These are phyloP conservation scores for Callinectes sapidus DNA, from an alignment of 2,888 invertebrate species.

Conservation along the genomic window DNA sequence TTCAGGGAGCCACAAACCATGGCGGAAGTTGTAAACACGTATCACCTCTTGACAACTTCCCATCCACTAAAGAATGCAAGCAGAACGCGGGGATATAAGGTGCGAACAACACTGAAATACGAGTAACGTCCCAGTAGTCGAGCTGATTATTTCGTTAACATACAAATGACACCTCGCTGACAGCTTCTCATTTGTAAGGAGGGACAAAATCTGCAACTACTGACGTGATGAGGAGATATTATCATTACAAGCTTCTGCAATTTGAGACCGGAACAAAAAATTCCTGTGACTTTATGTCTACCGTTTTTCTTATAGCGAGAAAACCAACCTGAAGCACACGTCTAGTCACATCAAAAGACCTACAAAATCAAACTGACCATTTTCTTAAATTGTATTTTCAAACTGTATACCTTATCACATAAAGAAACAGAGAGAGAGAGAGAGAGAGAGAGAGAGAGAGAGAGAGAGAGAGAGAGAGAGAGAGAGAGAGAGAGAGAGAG, in stretches of 20 bases:
- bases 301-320: no score
- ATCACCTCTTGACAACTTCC: not conserved
- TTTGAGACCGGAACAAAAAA: not conserved
- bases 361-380: no score
- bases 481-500: no score
- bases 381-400: no score
- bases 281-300: no score
- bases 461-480: no score
- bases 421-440: no score
- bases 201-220: not conserved
- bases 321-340: no score
- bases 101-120: not conserved
- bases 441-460: no score
- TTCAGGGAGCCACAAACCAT: not conserved
- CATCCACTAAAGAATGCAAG: not conserved
- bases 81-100: not conserved
- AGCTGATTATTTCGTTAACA: not conserved
- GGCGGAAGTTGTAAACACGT: constrained; percentile 16
- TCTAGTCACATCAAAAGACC: no score
- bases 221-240: not conserved
- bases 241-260: not conserved
- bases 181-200: not conserved
- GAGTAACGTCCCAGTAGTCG: not conserved
- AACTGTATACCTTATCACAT: no score
- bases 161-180: not conserved